Conservation (phyloP, 2,113 vertebrate species). For the Casuarius casuarius region DNA sequence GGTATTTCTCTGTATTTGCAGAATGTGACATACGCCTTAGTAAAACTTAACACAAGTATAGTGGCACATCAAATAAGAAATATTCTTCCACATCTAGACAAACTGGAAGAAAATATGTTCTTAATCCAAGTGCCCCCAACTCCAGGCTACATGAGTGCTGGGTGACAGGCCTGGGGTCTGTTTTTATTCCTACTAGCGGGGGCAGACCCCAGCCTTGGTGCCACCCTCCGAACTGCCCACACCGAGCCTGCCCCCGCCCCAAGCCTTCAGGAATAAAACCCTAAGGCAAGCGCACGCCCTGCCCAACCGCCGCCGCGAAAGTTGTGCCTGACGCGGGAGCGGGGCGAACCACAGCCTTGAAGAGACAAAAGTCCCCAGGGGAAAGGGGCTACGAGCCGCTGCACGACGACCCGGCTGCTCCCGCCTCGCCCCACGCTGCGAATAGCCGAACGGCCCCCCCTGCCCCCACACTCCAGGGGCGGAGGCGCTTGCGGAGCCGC, state of each 20-base stretch:
- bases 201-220: no score
- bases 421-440: no score
- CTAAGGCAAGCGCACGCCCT: background rate
- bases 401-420: background rate
- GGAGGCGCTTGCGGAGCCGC: no score
- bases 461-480: no score
- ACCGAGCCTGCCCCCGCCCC: background rate
- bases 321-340: accelerated
- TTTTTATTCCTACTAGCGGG: no score
- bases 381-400: accelerated
- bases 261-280: accelerated
- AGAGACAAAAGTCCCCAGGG: accelerated
- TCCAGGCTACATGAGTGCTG: no score
- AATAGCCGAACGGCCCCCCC: no score
- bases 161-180: no score
- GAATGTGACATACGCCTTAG: background rate
- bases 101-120: accelerated
- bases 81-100: background rate
- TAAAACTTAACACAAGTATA: background rate
- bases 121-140: no score
- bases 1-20: background rate
- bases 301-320: accelerated
- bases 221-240: accelerated
- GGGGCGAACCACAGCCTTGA: accelerated
- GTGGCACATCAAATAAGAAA: background rate